These are phyloP conservation scores for Omphaloscelis lunosa DNA, from an alignment of 2,888 invertebrate genomes.

Conservation along the genomic window DNA sequence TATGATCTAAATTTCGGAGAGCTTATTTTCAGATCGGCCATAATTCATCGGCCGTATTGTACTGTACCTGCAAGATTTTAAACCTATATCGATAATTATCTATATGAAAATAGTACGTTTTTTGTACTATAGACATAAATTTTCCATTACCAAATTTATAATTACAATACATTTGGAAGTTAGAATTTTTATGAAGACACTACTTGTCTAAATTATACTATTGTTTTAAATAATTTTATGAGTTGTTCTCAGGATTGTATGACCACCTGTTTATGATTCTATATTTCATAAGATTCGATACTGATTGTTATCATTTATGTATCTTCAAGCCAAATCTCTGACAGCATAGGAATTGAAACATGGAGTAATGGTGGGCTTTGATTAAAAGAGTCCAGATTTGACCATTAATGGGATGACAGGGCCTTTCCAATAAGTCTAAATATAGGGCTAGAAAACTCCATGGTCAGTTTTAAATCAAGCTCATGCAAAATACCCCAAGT, in stretches of 20 bases:
- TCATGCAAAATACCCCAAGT: neutral
- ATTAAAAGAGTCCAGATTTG: neutral
- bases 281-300: conserved; percentile 18
- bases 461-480: neutral
- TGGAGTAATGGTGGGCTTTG: neutral
- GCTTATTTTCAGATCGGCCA: too few relatives aligned
- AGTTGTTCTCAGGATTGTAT: conserved; percentile 57
- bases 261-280: conserved; percentile 63
- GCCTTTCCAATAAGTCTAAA: neutral
- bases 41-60: too few relatives aligned
- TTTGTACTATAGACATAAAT: neutral
- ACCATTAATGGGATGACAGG: neutral
- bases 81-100: neutral
- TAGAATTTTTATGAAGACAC: neutral
- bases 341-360: neutral
- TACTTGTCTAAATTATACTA: conserved; percentile 19
- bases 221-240: conserved; percentile 33
- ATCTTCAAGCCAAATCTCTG: conserved; percentile 20
- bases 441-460: neutral
- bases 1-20: too few relatives aligned
- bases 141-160: neutral
- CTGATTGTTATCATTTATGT: conserved; percentile 7
- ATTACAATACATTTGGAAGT: conserved; percentile 49
- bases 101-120: neutral
- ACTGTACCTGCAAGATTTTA: neutral